These are phyloP conservation scores for Muntiacus muntjak DNA, from an alignment of 2,113 vertebrate genomes.

Conservation along the genomic window DNA sequence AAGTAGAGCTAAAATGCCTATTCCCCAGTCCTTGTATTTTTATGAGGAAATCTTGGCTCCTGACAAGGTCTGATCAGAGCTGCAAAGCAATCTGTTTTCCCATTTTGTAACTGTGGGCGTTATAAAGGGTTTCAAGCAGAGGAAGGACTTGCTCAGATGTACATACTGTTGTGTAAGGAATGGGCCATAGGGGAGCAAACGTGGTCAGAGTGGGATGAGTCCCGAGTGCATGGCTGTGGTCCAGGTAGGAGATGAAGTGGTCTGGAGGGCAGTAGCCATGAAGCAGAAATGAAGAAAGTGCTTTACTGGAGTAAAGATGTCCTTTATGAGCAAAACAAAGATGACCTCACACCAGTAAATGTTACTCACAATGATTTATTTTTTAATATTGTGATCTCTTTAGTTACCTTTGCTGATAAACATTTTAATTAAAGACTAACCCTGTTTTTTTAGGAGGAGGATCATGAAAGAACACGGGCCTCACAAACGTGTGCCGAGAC, in stretches of 20 bases:
- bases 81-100: neutral
- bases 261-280: neutral
- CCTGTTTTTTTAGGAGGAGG: neutral
- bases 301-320: neutral
- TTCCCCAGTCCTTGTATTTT: neutral
- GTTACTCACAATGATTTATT: neutral
- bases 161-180: neutral
- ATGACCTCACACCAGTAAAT: neutral
- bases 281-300: neutral
- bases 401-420: neutral
- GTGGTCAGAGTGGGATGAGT: neutral
- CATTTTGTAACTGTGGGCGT: neutral
- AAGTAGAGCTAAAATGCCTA: neutral
- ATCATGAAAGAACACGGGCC: neutral
- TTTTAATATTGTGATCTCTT: neutral
- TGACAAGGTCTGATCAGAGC: neutral
- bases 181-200: neutral
- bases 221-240: neutral
- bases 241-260: neutral
- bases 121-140: neutral
- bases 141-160: neutral
- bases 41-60: neutral
- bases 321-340: neutral
- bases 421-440: neutral
- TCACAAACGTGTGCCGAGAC: neutral